Conservation (phyloP, 2,113 vertebrate genomes). For the Isichthys henryi region DNA sequence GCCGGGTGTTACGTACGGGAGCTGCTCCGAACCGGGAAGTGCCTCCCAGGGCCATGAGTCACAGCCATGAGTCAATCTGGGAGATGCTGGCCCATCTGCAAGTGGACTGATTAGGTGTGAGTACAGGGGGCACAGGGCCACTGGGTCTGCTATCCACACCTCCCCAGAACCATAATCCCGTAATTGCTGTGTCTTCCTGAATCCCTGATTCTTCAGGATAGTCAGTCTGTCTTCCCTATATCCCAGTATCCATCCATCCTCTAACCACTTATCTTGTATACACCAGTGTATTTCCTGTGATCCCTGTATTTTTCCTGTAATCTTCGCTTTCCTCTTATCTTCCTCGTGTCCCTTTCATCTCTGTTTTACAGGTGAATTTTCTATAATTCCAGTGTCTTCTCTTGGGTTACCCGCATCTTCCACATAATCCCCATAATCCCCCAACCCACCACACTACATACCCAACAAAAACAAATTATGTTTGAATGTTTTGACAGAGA, state of each 20-base stretch:
- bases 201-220: background rate
- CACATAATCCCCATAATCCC: background rate
- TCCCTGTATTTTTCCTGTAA: background rate
- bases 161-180: background rate
- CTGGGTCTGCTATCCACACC: background rate
- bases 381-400: background rate
- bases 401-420: background rate
- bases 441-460: background rate
- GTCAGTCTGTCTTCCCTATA: background rate
- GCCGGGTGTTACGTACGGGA: background rate
- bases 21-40: background rate
- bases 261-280: background rate
- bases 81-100: background rate
- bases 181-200: background rate
- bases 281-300: background rate
- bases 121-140: background rate
- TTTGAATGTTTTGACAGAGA: background rate
- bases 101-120: background rate
- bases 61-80: background rate
- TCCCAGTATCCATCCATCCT: background rate
- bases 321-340: background rate
- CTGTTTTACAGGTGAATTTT: background rate
- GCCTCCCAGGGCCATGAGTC: background rate
- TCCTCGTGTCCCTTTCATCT: background rate
- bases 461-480: background rate